Conservation (phyloP, 2,888 invertebrate species). For the Onchidella celtica region DNA sequence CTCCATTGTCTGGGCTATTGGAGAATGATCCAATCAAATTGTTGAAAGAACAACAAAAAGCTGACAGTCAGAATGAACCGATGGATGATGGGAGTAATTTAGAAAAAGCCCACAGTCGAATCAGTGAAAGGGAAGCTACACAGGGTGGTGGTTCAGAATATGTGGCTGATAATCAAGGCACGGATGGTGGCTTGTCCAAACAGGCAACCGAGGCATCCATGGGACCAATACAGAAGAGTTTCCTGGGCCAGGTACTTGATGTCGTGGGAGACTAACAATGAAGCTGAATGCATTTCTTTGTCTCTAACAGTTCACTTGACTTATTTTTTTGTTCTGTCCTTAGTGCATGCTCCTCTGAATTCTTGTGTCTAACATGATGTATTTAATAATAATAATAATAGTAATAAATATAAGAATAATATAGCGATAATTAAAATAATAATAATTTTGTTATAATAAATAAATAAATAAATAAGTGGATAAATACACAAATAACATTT, state of each 20-base stretch:
- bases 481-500: no score
- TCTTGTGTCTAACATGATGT: no score
- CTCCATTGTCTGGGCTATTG: conserved; percentile 12
- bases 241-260: conserved; percentile 9
- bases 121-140: conserved; percentile 29
- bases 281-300: background rate
- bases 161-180: background rate
- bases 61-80: background rate
- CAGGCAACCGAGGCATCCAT: conserved; percentile 10
- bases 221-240: background rate
- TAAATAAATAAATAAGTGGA: no score
- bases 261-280: background rate
- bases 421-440: no score
- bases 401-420: no score
- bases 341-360: no score
- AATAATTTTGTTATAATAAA: no score
- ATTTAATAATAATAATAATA: no score
- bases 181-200: conserved; percentile 1
- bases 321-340: background rate
- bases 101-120: conserved; percentile 19
- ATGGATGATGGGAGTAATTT: conserved; percentile 43
- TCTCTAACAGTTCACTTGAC: background rate
- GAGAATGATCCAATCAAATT: background rate
- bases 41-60: conserved; percentile 5
- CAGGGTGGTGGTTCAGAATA: background rate